Conservation (phyloP, 1,140 invertebrate genomes). For the Chrysomallon squamiferum region DNA sequence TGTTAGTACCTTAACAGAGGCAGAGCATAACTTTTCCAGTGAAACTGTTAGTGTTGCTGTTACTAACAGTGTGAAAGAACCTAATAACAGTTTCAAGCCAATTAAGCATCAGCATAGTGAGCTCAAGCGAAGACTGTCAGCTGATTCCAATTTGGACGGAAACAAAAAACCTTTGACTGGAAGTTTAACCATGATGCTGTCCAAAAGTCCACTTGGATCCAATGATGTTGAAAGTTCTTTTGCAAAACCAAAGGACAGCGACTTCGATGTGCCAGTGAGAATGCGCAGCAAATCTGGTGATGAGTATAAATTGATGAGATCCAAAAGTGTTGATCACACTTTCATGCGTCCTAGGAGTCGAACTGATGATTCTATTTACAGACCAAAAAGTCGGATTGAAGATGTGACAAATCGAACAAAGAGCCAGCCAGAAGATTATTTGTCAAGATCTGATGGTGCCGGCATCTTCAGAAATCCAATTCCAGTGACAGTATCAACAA, state of each 20-base stretch:
- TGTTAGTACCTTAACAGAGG: neutral
- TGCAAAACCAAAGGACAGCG: conserved; percentile 5
- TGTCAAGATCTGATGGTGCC: conserved; percentile 62
- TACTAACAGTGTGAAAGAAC: too few species aligned
- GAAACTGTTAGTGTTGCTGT: too few species aligned
- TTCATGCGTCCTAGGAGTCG: conserved; percentile 50
- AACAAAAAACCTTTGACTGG: neutral
- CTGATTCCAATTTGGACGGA: conserved; percentile 25
- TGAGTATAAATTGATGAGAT: conserved; percentile 44
- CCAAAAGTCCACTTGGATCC: neutral
- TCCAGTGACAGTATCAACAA: conserved; percentile 55
- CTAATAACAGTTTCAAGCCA: neutral
- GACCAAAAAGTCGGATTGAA: conserved; percentile 34
- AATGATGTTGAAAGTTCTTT: neutral
- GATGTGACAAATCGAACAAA: conserved; percentile 35
- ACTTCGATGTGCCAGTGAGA: conserved; percentile 16
- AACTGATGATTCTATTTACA: conserved; percentile 42
- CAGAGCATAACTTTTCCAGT: too few species aligned
- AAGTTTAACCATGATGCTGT: neutral
- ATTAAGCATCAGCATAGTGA: conserved; percentile 19
- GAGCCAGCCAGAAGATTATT: conserved; percentile 37
- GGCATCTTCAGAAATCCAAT: conserved; percentile 80
- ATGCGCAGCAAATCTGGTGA: conserved; percentile 55
- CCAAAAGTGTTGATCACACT: conserved; percentile 48
- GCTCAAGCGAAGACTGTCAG: conserved; percentile 49